phyloP scores from a whole-genome alignment of 2,797 vertebrate genomes.

The Forpus xanthops region DNA sequence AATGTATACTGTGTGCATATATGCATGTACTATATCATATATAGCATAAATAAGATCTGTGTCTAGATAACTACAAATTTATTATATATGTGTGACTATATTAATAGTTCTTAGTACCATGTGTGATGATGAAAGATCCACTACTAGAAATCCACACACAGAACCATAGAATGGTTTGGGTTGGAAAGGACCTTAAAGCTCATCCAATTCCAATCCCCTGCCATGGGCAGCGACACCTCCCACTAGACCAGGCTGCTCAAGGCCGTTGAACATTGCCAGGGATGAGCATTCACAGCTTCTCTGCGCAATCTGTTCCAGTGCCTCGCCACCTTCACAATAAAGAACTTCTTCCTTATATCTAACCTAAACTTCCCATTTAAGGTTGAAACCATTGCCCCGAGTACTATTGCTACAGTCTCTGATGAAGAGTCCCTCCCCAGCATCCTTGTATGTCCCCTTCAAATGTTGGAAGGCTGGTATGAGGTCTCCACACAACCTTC shows the following conservation, averaged over 20 bases:
- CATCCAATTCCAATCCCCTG: neutral
- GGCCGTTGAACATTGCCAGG: neutral
- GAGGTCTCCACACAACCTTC: neutral
- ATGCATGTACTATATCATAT: neutral
- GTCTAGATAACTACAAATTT: neutral
- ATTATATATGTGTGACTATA: neutral
- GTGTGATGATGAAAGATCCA: neutral
- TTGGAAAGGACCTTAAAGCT: neutral
- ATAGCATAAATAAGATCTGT: neutral
- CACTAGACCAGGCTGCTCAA: neutral
- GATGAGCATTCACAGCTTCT: neutral
- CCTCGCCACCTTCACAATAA: neutral
- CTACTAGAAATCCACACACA: neutral
- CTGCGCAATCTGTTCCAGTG: neutral
- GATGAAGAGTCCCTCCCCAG: neutral
- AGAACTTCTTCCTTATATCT: neutral
- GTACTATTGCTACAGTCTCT: neutral
- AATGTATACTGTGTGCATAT: neutral
- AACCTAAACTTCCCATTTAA: neutral
- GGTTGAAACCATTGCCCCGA: neutral
- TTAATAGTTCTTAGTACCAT: neutral
- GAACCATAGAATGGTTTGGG: neutral
- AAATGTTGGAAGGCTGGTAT: neutral
- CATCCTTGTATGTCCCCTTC: neutral
- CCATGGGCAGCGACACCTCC: neutral